Conservation (phyloP, 2,888 invertebrate species). For the Megalurothrips usitatus region DNA sequence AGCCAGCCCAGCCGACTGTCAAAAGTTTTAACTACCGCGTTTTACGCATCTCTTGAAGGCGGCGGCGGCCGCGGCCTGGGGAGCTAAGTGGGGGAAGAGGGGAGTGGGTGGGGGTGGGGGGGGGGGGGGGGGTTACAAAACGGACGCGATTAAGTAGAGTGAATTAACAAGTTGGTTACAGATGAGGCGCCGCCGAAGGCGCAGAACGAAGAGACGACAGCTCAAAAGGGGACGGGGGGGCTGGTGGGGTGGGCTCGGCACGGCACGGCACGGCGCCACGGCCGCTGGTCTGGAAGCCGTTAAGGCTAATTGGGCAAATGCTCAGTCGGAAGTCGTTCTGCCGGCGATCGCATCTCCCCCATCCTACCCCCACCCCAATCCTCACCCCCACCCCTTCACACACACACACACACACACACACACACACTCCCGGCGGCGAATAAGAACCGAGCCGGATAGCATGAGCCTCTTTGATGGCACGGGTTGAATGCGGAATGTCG, state of each 20-base stretch:
- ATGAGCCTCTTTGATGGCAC: too few species aligned
- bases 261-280: not conserved
- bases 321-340: conserved; percentile 19
- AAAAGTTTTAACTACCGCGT: conserved; percentile 9
- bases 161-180: conserved; percentile 26
- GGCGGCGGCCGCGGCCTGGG: not conserved
- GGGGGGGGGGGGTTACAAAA: not conserved
- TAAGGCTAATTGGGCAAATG: conserved; percentile 22
- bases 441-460: too few species aligned
- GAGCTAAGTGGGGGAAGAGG: not conserved
- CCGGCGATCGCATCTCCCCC: not conserved
- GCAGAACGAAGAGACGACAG: too few species aligned
- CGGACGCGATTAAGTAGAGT: conserved; percentile 24
- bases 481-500: too few species aligned
- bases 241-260: not conserved
- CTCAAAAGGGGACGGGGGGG: not conserved
- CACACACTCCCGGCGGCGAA: too few species aligned
- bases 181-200: not conserved
- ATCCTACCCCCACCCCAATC: not conserved
- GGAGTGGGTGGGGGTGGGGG: too few species aligned
- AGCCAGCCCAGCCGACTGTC: not conserved
- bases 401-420: too few species aligned
- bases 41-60: conserved; percentile 8
- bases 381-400: not conserved
- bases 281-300: conserved; percentile 15